These are phyloP conservation scores for Caerostris extrusa DNA, from an alignment of 1,140 invertebrate genomes.

Conservation along the genomic window DNA sequence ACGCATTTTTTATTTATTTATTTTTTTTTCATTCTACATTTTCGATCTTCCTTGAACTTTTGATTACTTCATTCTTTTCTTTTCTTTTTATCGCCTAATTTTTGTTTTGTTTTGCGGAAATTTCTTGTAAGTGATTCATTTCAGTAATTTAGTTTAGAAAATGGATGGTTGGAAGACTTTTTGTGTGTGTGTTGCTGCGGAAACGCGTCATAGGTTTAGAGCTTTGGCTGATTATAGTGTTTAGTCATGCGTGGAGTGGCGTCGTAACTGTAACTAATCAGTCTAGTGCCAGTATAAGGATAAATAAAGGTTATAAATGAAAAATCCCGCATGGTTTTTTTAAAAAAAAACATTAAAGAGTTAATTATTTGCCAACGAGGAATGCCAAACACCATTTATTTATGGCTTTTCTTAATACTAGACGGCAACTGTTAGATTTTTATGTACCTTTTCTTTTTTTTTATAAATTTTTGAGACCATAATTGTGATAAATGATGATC, in stretches of 20 bases:
- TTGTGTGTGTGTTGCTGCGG: background rate
- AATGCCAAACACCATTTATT: too few species aligned
- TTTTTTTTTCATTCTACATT: slow-evolving; percentile 18
- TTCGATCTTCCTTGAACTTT: slow-evolving; percentile 46
- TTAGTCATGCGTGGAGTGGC: slow-evolving; percentile 12
- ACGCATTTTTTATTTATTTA: background rate
- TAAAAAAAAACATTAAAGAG: too few species aligned
- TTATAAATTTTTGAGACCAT: too few species aligned
- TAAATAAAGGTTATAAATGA: background rate
- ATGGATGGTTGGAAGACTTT: background rate
- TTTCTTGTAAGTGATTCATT: slow-evolving; percentile 36
- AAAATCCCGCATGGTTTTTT: too few species aligned
- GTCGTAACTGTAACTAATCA: slow-evolving; percentile 10
- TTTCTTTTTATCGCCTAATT: background rate
- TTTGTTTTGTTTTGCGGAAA: slow-evolving; percentile 15
- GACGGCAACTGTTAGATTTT: too few species aligned
- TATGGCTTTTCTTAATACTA: too few species aligned
- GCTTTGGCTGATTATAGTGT: background rate
- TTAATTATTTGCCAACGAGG: too few species aligned
- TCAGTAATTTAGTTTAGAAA: slow-evolving; percentile 43
- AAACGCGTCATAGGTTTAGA: slow-evolving; percentile 4
- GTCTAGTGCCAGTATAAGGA: background rate
- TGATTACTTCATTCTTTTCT: slow-evolving; percentile 30
- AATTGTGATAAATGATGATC: too few species aligned
- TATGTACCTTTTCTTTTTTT: too few species aligned